Evolutionary conservation across 2,888 invertebrate species (phyloP), one percentile per base, ranked within the genome.

Genomic region (Uloborus plumipes): DNA sequence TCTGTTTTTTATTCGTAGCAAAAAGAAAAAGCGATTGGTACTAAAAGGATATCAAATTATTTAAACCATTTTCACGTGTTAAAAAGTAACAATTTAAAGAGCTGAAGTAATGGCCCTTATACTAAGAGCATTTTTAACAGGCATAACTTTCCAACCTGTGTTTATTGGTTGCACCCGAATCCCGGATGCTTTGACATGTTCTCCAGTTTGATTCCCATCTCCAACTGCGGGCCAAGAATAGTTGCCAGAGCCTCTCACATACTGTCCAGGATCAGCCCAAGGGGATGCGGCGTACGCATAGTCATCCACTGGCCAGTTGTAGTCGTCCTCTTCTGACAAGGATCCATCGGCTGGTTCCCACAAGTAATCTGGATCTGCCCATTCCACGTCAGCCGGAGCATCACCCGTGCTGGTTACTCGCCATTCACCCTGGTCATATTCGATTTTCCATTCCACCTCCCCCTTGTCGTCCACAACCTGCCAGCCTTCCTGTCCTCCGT

Each of bases 361-460:
- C 0, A 81, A 47, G 20, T 81, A 81, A 16, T 81, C 70, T 18
- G 80, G 80, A 49, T 81, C 80, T 9, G 51, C 70, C 74, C 74
- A 81, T 39, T 81, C 81, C 7, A 66, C 75, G 50, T 82, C 81
- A 7, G 16, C 66, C 0, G 75, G 75, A 22, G 72, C n/a, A n/a
- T 82, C 71, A 4, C 71, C 75, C 6, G 70, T 72, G 18, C 81
- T 82, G 0, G 70, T 72, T n/a, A 82, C 81, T 66, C 61, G 47
- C 81, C 81, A 82, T 18, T 75, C 81, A 0, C 76, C 81, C 18
- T 76, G 75, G 11, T 82, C 81, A 26, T 82, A 82, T 26, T 82
- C 76, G 0, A 82, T 82, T 18, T 82, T 82, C 81, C 81, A 82
- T 31, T 82, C 81, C 9, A 82, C 76, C 0, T 75, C 81, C 0